A percentile compares a stretch with the other conserved stretches of the same genome.
Evolutionary conservation across 2,888 invertebrate species (phyloP).

Genomic region (Oligia fasciuncula): DNA sequence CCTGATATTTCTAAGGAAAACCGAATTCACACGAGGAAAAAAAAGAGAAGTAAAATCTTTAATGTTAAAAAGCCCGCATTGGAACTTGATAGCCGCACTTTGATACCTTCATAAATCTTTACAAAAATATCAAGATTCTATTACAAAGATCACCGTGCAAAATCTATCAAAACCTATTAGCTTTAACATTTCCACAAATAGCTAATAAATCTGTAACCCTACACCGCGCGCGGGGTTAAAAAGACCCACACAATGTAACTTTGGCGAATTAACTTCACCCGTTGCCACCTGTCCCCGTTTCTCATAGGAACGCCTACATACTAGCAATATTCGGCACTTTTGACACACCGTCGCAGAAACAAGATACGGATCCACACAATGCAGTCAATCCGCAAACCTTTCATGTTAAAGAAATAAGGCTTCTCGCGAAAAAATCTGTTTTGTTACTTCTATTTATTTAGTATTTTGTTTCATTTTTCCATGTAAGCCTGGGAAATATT

Average conservation of each 20-base stretch:
- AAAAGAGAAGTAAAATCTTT: neutral
- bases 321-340: slow-evolving; percentile 74
- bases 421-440: slow-evolving; percentile 51
- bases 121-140: slow-evolving; percentile 46
- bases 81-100: slow-evolving; percentile 43
- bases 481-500: slow-evolving; percentile 54
- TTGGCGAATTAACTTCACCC: slow-evolving; percentile 79
- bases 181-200: slow-evolving; percentile 51
- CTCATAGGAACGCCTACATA: slow-evolving; percentile 70
- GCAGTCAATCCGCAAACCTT: slow-evolving; percentile 74
- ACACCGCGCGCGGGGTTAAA: slow-evolving; percentile 54
- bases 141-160: slow-evolving; percentile 48
- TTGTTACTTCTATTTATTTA: slow-evolving; percentile 34
- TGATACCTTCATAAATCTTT: slow-evolving; percentile 25
- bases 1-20: neutral
- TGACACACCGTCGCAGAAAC: slow-evolving; percentile 80
- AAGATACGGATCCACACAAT: slow-evolving; percentile 79
- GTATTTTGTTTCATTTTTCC: slow-evolving; percentile 61
- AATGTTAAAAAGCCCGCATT: slow-evolving; percentile 43
- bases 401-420: slow-evolving; percentile 34
- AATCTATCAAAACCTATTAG: slow-evolving; percentile 58
- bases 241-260: slow-evolving; percentile 72
- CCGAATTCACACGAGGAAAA: neutral
- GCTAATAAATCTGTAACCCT: slow-evolving; percentile 65
- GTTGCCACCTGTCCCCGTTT: slow-evolving; percentile 83